Evolutionary conservation across 2,888 invertebrate species (phyloP), one percentile per base, ranked within the genome.

Genomic region (Pinctada fucata): DNA sequence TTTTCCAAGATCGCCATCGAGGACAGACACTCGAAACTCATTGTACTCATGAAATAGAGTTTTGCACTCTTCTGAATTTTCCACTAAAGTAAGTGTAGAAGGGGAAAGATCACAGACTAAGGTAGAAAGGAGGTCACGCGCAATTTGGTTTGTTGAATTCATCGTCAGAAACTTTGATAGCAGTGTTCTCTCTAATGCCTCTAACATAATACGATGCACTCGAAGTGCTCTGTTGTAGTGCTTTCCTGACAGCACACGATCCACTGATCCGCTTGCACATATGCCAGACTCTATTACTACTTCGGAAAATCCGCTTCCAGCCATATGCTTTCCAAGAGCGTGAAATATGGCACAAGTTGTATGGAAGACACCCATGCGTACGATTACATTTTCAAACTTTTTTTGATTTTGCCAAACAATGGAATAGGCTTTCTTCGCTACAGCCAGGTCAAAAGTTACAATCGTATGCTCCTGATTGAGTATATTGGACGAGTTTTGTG

Each of bases 181-280:
- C 31, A 31, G 31, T 31, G 31, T 31, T 31, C 31, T 31, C 31
- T 31, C 31, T 3, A 84, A 50, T 13, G 82, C 78, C 72, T 84
- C 80, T 51, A 72, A 79, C 4, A 79, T 13, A 2, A 79, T n/a
- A 71, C 82, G 81, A 63, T 81, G 82, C 2, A 75, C 4, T 8
- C 81, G 66, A 8, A 81, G 52, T 52, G 78, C 77, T n/a, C 82
- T 47, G 70, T 83, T 82, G 58, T 84, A 82, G 10, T 79, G 68
- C 6, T 71, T 49, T 8, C 78, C 82, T 8, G 64, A 70, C 31
- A 80, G 13, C 1, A 84, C 81, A 31, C 73, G 73, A 47, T 47
- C 48, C 2, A 79, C 16, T 2, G 83, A 79, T 4, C 79, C 77
- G n/a, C 63, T 51, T 13, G 78, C 79, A 16, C 75, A 31, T n/a